phyloP scores from a whole-genome alignment of 53 echinoderm and acorn worm species.

The Actinopyga echinites region DNA sequence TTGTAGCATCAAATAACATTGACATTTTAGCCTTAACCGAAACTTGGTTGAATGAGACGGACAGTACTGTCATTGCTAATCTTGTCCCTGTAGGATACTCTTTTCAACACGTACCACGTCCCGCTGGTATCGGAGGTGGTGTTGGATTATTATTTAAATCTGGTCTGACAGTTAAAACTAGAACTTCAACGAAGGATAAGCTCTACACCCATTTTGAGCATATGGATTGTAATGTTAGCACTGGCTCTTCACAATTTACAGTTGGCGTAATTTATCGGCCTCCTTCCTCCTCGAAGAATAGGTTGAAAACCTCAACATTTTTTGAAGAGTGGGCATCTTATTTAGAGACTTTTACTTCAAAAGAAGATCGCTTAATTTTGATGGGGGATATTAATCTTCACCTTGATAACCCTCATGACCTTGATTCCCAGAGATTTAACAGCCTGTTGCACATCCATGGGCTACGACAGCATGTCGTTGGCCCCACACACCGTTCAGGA shows the following conservation, averaged over 20 bases:
- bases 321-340: slow-evolving; percentile 35
- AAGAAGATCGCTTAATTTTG: background rate
- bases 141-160: slow-evolving; percentile 31
- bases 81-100: slow-evolving; percentile 20
- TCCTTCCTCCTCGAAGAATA: slow-evolving; percentile 28
- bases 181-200: background rate
- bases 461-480: slow-evolving; percentile 33
- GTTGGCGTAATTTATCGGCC: slow-evolving; percentile 21
- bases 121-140: slow-evolving; percentile 16
- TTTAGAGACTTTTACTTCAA: slow-evolving; percentile 1
- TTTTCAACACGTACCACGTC: slow-evolving; percentile 26
- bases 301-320: slow-evolving; percentile 25
- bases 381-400: slow-evolving; percentile 33
- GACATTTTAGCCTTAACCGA: slow-evolving; percentile 21
- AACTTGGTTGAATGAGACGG: slow-evolving; percentile 30
- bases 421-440: slow-evolving; percentile 10
- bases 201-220: slow-evolving; percentile 31
- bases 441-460: slow-evolving; percentile 5
- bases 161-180: background rate
- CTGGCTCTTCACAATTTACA: slow-evolving; percentile 1
- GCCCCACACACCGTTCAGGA: slow-evolving; percentile 35
- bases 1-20: slow-evolving; percentile 21
- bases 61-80: background rate
- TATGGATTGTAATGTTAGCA: slow-evolving; percentile 14
- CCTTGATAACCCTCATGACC: slow-evolving; percentile 20